Conservation (phyloP, 2,888 invertebrate genomes). For the Meiosimyza decipiens region DNA sequence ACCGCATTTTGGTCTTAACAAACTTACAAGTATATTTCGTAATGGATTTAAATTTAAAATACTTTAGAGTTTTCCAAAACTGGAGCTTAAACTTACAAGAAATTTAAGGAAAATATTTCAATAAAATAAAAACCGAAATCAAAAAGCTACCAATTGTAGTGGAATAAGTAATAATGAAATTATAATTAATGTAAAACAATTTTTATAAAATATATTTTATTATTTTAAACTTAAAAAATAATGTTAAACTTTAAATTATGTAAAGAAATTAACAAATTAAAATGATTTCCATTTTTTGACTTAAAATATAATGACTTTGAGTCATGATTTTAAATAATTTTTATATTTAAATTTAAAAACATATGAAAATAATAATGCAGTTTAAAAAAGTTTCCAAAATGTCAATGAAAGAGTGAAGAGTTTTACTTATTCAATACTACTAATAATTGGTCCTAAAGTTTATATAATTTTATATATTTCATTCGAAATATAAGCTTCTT, state of each 20-base stretch:
- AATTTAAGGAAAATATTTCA: too few relatives aligned
- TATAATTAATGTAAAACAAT: too few relatives aligned
- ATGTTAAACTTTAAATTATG: not conserved
- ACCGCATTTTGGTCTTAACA: not conserved
- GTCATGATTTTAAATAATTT: constrained; percentile 8
- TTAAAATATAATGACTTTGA: constrained; percentile 15
- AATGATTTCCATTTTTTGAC: too few relatives aligned
- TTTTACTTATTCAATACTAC: constrained; percentile 42
- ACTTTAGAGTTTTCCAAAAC: constrained; percentile 14
- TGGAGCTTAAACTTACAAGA: not conserved
- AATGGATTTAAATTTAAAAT: constrained; percentile 22
- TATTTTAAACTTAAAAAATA: not conserved
- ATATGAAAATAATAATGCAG: not conserved
- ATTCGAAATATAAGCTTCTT: not conserved
- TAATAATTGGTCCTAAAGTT: constrained; percentile 23
- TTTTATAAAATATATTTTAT: too few relatives aligned
- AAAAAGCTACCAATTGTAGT: constrained; percentile 9
- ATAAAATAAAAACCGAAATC: not conserved
- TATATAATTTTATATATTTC: constrained; percentile 1
- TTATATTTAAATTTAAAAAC: constrained; percentile 1
- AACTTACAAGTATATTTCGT: constrained; percentile 6
- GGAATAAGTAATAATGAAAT: not conserved
- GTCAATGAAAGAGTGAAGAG: not conserved
- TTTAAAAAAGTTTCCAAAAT: constrained; percentile 9
- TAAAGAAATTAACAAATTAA: too few relatives aligned